A percentile compares a stretch with the other conserved stretches of the same genome.
phyloP scores from a whole-genome alignment of 2,888 invertebrate species.

The Electrophaes corylata region DNA sequence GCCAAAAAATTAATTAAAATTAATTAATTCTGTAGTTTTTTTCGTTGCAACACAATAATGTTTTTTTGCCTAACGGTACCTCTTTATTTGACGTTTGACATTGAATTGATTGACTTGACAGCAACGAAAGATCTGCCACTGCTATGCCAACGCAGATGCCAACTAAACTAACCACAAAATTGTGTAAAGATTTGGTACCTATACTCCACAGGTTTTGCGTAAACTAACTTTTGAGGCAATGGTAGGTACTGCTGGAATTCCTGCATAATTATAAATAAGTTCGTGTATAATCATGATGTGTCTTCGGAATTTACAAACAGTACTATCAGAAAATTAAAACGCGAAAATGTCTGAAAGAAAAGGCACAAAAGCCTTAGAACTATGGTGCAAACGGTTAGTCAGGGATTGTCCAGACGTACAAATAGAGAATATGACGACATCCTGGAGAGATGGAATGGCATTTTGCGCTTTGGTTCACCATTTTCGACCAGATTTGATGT shows the following conservation, averaged over 20 bases:
- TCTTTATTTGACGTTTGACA: no score
- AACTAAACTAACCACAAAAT: no score
- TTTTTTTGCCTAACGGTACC: no score
- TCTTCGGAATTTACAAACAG: slow-evolving; percentile 1
- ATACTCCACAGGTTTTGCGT: background rate
- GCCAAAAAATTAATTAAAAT: no score
- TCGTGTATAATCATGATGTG: background rate
- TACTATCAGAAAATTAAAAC: slow-evolving; percentile 34
- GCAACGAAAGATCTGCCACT: no score
- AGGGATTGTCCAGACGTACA: slow-evolving; percentile 95
- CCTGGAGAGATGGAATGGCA: slow-evolving; percentile 97
- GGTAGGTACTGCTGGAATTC: background rate
- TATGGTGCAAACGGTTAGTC: slow-evolving; percentile 96
- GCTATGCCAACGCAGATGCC: no score
- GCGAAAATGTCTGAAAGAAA: slow-evolving; percentile 90
- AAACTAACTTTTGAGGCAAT: background rate
- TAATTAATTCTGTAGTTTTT: no score
- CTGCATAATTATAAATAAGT: background rate
- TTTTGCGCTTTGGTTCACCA: slow-evolving; percentile 98
- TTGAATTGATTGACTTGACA: no score
- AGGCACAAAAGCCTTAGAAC: slow-evolving; percentile 95
- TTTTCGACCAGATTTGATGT: slow-evolving; percentile 98
- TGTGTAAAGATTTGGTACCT: no score
- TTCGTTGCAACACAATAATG: no score
- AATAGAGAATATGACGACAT: slow-evolving; percentile 97